Conservation (phyloP, 2,888 invertebrate species). For the Psococerastis gibbosa region DNA sequence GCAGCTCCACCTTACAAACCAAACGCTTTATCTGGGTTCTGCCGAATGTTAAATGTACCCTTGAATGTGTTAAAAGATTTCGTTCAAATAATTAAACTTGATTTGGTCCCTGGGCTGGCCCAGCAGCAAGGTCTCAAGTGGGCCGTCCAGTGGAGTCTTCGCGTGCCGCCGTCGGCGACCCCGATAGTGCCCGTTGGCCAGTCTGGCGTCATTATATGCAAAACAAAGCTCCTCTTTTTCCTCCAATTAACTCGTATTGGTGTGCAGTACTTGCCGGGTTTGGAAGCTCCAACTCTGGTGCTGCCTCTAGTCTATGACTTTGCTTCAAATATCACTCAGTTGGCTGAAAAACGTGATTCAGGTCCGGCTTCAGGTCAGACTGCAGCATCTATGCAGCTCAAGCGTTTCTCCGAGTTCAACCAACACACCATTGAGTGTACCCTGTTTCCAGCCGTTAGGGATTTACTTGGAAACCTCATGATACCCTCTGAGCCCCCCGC, state of each 20-base stretch:
- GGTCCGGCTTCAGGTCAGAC: slow-evolving; percentile 36
- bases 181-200: slow-evolving; percentile 81
- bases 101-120: slow-evolving; percentile 37
- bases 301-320: slow-evolving; percentile 83
- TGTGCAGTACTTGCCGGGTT: slow-evolving; percentile 34
- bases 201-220: slow-evolving; percentile 67
- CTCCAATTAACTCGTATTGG: slow-evolving; percentile 58
- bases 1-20: slow-evolving; percentile 83
- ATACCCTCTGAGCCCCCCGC: slow-evolving; percentile 62
- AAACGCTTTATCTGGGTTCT: slow-evolving; percentile 70
- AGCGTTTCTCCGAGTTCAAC: slow-evolving; percentile 56
- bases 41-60: slow-evolving; percentile 66
- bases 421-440: slow-evolving; percentile 56
- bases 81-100: slow-evolving; percentile 67
- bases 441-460: slow-evolving; percentile 77
- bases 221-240: slow-evolving; percentile 80
- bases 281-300: slow-evolving; percentile 54
- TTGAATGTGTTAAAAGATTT: slow-evolving; percentile 78
- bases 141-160: slow-evolving; percentile 80
- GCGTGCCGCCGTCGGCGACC: slow-evolving; percentile 72
- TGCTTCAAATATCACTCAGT: slow-evolving; percentile 63
- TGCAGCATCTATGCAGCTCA: slow-evolving; percentile 42
- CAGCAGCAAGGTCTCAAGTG: slow-evolving; percentile 55
- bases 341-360: slow-evolving; percentile 66
- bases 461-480: slow-evolving; percentile 65